A percentile compares a stretch with the other conserved stretches of the same genome.
phyloP scores from a whole-genome alignment of 1,140 invertebrate genomes.

The Phthorimaea operculella region DNA sequence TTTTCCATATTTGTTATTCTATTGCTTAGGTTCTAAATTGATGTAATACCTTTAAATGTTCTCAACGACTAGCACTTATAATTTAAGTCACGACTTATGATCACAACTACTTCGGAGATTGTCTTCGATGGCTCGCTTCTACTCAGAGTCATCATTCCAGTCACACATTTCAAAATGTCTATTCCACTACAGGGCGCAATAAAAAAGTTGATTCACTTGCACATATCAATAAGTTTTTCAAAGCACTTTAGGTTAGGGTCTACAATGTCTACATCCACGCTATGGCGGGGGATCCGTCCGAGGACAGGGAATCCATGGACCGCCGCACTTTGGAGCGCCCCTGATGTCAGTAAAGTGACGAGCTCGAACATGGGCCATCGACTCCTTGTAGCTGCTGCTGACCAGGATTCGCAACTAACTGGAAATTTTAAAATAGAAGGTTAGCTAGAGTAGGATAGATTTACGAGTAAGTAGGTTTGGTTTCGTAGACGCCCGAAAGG shows the following conservation, averaged over 20 bases:
- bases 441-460: too few species aligned
- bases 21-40: too few species aligned
- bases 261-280: slow-evolving; percentile 49
- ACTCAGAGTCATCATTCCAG: too few species aligned
- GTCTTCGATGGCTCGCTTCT: background rate
- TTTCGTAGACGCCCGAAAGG: too few species aligned
- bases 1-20: too few species aligned
- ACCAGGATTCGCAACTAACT: slow-evolving; percentile 45
- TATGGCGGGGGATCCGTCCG: slow-evolving; percentile 48
- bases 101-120: background rate
- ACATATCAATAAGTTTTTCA: too few species aligned
- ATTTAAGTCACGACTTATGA: background rate
- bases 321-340: slow-evolving; percentile 31
- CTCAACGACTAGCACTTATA: too few species aligned
- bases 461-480: too few species aligned
- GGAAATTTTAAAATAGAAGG: slow-evolving; percentile 12
- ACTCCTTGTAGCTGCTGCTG: slow-evolving; percentile 48
- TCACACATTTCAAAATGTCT: too few species aligned
- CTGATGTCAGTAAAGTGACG: slow-evolving; percentile 61
- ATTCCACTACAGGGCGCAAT: too few species aligned
- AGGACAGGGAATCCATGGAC: slow-evolving; percentile 51
- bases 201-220: too few species aligned
- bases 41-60: too few species aligned
- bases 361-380: slow-evolving; percentile 53
- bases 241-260: background rate